Conservation (phyloP, 2,888 invertebrate genomes). For the Tachina lurida region DNA sequence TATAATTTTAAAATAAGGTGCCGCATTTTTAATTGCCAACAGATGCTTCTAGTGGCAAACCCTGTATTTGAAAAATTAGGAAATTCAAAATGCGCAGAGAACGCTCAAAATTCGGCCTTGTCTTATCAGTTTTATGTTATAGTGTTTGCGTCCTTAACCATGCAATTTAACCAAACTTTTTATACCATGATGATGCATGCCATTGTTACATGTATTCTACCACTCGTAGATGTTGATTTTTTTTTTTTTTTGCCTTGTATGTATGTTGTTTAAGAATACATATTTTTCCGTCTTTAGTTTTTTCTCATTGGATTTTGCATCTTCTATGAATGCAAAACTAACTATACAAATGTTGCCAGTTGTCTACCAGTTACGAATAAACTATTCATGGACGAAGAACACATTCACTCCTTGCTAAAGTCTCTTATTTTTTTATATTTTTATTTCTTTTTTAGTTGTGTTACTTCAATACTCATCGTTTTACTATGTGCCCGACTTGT, state of each 20-base stretch:
- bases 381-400: slow-evolving; percentile 62
- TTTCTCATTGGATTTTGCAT: slow-evolving; percentile 52
- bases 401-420: slow-evolving; percentile 51
- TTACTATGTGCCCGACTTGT: slow-evolving; percentile 31
- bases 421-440: slow-evolving; percentile 29
- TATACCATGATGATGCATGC: slow-evolving; percentile 59
- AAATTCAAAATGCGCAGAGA: background rate
- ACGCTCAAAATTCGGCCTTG: slow-evolving; percentile 20
- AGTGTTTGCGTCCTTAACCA: slow-evolving; percentile 47
- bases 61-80: background rate
- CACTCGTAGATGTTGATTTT: slow-evolving; percentile 44
- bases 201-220: slow-evolving; percentile 57
- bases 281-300: slow-evolving; percentile 9
- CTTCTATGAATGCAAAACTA: slow-evolving; percentile 65
- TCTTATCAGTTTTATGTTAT: background rate
- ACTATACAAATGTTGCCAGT: slow-evolving; percentile 67
- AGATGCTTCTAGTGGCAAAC: too few relatives aligned
- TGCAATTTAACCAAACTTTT: slow-evolving; percentile 62
- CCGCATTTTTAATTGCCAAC: too few relatives aligned
- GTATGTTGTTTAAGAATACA: slow-evolving; percentile 63
- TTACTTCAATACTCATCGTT: slow-evolving; percentile 38
- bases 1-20: too few relatives aligned
- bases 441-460: slow-evolving; percentile 26
- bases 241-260: slow-evolving; percentile 41
- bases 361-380: slow-evolving; percentile 65